phyloP scores from a whole-genome alignment of 2,888 invertebrate genomes.

The Euphydryas editha region DNA sequence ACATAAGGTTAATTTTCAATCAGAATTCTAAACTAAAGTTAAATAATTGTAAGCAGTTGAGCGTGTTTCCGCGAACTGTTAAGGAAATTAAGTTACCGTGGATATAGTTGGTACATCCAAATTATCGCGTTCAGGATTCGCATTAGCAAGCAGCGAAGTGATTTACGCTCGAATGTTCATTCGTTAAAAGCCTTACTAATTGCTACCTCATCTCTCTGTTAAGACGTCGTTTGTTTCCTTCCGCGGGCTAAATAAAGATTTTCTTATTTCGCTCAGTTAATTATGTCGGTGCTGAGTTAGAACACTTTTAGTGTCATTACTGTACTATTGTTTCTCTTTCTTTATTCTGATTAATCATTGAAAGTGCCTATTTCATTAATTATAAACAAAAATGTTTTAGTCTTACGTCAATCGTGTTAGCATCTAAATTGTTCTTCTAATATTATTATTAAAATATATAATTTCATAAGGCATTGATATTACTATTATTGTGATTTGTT shows the following conservation, averaged over 20 bases:
- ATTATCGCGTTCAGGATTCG: slow-evolving; percentile 16
- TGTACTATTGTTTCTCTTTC: not conserved
- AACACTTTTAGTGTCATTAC: slow-evolving; percentile 1
- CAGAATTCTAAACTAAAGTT: not conserved
- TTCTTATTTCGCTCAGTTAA: slow-evolving; percentile 14
- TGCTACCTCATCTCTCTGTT: slow-evolving; percentile 26
- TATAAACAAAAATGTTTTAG: not conserved
- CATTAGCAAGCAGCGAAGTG: slow-evolving; percentile 1
- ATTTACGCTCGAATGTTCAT: slow-evolving; percentile 19
- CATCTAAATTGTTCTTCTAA: too few species aligned
- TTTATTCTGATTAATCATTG: not conserved
- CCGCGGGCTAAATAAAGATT: slow-evolving; percentile 19
- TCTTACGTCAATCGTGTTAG: too few species aligned
- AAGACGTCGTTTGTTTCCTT: slow-evolving; percentile 19
- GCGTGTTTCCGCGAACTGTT: slow-evolving; percentile 2
- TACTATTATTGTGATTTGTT: too few species aligned
- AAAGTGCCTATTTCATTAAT: not conserved
- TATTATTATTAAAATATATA: too few species aligned
- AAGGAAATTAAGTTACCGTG: not conserved
- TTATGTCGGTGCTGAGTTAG: slow-evolving; percentile 9
- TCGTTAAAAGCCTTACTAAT: slow-evolving; percentile 31
- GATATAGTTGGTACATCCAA: slow-evolving; percentile 11
- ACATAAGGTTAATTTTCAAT: not conserved
- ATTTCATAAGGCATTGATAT: too few species aligned
- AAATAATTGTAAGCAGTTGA: slow-evolving; percentile 11